A percentile compares a stretch with the other conserved stretches of the same genome.
These are phyloP conservation scores for Melanotus villosus DNA, from an alignment of 2,888 invertebrate species.

Conservation along the genomic window DNA sequence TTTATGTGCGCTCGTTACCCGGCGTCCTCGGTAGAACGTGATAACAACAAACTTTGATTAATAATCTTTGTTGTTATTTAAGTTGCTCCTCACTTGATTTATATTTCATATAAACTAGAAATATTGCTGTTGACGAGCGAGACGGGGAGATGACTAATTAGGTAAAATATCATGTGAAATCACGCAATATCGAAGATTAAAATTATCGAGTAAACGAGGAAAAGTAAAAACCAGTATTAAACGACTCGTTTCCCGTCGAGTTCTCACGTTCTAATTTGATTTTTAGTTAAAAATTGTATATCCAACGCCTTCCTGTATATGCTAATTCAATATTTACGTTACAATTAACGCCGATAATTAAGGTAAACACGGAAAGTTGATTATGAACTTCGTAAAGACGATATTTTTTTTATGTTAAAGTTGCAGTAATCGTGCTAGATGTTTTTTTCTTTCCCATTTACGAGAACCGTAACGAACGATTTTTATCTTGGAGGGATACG, in stretches of 20 bases:
- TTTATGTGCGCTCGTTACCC: not conserved
- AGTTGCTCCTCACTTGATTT: not conserved
- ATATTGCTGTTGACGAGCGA: no score
- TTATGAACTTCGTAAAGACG: not conserved
- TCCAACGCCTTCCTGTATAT: conserved; percentile 9
- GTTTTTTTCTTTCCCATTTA: not conserved
- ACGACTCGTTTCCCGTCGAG: not conserved
- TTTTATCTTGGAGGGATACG: conserved; percentile 8
- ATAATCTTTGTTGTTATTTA: conserved; percentile 1
- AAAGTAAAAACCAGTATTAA: not conserved
- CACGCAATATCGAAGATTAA: not conserved
- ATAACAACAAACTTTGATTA: conserved; percentile 1
- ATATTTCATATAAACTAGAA: no score
- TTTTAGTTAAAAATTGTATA: not conserved
- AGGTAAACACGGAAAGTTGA: not conserved
- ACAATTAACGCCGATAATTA: not conserved
- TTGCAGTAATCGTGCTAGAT: not conserved
- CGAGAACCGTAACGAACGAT: conserved; percentile 8
- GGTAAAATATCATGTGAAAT: not conserved
- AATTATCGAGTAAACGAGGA: not conserved
- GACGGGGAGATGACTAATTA: conserved; percentile 11
- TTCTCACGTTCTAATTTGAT: conserved; percentile 16
- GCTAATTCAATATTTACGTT: not conserved
- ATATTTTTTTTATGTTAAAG: not conserved
- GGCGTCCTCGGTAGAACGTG: no score